A percentile compares a stretch with the other conserved stretches of the same genome.
Evolutionary conservation across 2,797 vertebrate genomes (phyloP).

Genomic region (Dendrocincla fuliginosa): DNA sequence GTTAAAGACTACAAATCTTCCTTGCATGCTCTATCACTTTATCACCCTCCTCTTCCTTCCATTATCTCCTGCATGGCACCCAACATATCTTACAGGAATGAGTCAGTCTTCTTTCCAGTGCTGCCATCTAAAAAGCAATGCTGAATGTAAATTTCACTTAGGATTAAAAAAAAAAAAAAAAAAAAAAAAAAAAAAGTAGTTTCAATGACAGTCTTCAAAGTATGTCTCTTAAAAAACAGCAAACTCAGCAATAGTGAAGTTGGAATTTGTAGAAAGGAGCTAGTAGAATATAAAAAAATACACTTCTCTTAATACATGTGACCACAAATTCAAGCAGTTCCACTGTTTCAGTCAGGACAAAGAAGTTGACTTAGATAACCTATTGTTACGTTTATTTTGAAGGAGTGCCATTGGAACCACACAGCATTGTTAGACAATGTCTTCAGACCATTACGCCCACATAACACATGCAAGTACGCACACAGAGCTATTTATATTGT

Average conservation of each 20-base stretch:
- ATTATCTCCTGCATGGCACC: background rate
- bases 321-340: background rate
- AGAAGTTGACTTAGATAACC: background rate
- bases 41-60: background rate
- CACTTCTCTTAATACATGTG: background rate
- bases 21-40: background rate
- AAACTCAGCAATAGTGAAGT: background rate
- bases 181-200: background rate
- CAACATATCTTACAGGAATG: background rate
- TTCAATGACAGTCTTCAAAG: background rate
- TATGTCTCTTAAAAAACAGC: background rate
- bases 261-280: background rate
- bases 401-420: background rate
- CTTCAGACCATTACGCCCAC: background rate
- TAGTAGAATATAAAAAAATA: background rate
- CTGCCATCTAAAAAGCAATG: background rate
- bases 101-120: background rate
- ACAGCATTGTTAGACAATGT: background rate
- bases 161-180: background rate
- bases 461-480: background rate
- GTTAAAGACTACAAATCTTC: constrained; percentile 40
- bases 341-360: background rate
- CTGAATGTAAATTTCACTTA: background rate
- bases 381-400: background rate
- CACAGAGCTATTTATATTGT: fast-evolving